phyloP scores from a whole-genome alignment of 2,888 invertebrate genomes.

The Hirtodrosophila confusa region DNA sequence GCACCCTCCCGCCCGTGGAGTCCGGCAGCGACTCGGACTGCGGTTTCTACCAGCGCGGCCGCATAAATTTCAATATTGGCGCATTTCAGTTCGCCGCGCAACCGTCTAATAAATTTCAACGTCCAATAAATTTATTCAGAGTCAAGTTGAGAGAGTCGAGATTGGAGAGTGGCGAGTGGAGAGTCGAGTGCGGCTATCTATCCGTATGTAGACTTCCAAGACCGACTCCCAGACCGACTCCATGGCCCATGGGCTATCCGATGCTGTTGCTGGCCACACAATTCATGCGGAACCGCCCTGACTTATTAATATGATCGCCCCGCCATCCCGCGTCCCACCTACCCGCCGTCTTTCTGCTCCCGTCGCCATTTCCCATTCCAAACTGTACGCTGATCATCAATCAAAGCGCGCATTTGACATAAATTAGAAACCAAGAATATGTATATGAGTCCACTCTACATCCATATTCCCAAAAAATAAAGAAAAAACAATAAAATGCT shows the following conservation, averaged over 20 bases:
- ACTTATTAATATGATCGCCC: constrained; percentile 64
- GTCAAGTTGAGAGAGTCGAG: constrained; percentile 63
- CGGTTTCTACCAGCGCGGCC: constrained; percentile 50
- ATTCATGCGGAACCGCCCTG: constrained; percentile 62
- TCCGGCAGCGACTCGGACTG: constrained; percentile 10
- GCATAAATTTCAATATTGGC: constrained; percentile 79
- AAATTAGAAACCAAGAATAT: constrained; percentile 75
- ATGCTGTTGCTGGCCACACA: constrained; percentile 23
- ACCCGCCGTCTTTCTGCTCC: no score
- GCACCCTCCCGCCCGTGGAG: no score
- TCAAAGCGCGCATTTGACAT: constrained; percentile 77
- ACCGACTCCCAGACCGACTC: constrained; percentile 2
- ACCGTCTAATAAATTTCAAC: constrained; percentile 73
- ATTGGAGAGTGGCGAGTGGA: no score
- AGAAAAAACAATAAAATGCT: constrained; percentile 12
- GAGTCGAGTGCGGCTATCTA: not conserved
- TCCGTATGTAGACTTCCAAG: constrained; percentile 1
- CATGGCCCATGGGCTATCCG: constrained; percentile 1
- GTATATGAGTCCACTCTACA: constrained; percentile 44
- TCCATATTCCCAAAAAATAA: constrained; percentile 5
- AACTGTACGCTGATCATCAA: constrained; percentile 65
- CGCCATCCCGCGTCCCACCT: not conserved
- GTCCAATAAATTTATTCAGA: constrained; percentile 75
- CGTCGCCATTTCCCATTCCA: constrained; percentile 3
- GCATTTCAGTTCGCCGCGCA: constrained; percentile 68